phyloP scores from a whole-genome alignment of 64 coral and sea anemone genomes.

The Hydrozoanthus tunicans region DNA sequence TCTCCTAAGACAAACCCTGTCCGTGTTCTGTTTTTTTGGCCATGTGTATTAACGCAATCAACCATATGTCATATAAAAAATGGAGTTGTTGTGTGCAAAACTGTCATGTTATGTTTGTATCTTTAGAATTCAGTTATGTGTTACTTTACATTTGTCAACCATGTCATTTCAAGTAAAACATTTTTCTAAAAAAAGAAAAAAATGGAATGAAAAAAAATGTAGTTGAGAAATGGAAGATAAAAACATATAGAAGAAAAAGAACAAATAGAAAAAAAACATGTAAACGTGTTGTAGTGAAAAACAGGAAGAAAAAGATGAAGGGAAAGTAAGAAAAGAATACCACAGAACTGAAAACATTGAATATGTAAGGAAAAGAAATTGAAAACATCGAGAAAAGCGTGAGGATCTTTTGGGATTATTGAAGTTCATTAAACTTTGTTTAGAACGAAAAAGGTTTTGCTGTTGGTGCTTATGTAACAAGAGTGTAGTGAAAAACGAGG shows the following conservation, averaged over 20 bases:
- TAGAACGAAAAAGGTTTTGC: too few relatives aligned
- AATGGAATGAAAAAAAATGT: constrained; percentile 47
- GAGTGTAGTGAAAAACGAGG: too few relatives aligned
- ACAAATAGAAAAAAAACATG: constrained; percentile 29
- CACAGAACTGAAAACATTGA: constrained; percentile 35
- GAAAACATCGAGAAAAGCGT: constrained; percentile 22
- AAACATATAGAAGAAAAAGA: neutral
- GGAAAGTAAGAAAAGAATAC: constrained; percentile 27
- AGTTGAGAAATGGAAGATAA: constrained; percentile 41
- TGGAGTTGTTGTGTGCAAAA: too few relatives aligned
- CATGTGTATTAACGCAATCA: too few relatives aligned
- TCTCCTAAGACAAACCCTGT: too few relatives aligned
- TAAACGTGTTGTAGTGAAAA: constrained; percentile 11
- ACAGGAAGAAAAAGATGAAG: constrained; percentile 35
- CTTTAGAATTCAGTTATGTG: neutral
- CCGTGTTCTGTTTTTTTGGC: too few relatives aligned
- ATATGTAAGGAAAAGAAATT: neutral
- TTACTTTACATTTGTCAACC: neutral
- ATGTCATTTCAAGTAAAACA: neutral
- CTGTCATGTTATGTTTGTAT: neutral
- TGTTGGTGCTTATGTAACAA: too few relatives aligned
- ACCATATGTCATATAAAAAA: too few relatives aligned
- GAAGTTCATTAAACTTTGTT: too few relatives aligned
- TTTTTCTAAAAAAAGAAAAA: constrained; percentile 42
- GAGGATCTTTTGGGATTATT: neutral